Evolutionary conservation across 2,797 vertebrate genomes (phyloP).

Genomic region (Buphagus erythrorhynchus): DNA sequence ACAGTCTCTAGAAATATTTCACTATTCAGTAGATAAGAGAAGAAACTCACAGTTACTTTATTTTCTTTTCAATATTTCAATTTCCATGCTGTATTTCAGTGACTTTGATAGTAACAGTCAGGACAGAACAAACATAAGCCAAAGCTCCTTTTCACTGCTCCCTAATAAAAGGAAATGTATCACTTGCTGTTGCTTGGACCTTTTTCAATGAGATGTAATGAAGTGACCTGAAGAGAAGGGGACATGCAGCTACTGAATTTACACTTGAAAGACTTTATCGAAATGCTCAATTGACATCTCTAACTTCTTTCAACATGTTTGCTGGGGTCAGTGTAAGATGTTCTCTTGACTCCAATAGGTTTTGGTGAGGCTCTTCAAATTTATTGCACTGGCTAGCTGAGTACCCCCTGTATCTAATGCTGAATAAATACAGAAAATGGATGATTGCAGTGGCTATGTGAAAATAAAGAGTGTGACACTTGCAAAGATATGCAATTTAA

Average conservation of each 20-base stretch:
- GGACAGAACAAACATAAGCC: neutral
- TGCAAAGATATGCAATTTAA: neutral
- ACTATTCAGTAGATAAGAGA: neutral
- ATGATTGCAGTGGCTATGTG: neutral
- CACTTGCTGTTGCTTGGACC: neutral
- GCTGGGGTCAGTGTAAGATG: neutral
- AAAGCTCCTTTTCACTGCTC: neutral
- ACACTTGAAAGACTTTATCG: neutral
- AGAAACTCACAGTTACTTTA: neutral
- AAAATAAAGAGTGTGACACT: neutral
- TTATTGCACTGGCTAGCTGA: neutral
- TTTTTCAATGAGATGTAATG: neutral
- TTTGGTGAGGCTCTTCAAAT: neutral
- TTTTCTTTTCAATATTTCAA: neutral
- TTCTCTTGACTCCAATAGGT: neutral
- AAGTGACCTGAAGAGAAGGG: neutral
- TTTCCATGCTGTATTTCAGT: neutral
- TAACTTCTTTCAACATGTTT: neutral
- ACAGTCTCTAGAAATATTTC: neutral
- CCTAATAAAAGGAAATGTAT: neutral
- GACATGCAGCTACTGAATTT: neutral
- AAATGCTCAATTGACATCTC: neutral
- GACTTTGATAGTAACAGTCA: neutral
- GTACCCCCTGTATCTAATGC: accelerated
- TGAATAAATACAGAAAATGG: neutral